These are phyloP conservation scores for Agrotis exclamationis DNA, from an alignment of 2,888 invertebrate species.

Conservation along the genomic window DNA sequence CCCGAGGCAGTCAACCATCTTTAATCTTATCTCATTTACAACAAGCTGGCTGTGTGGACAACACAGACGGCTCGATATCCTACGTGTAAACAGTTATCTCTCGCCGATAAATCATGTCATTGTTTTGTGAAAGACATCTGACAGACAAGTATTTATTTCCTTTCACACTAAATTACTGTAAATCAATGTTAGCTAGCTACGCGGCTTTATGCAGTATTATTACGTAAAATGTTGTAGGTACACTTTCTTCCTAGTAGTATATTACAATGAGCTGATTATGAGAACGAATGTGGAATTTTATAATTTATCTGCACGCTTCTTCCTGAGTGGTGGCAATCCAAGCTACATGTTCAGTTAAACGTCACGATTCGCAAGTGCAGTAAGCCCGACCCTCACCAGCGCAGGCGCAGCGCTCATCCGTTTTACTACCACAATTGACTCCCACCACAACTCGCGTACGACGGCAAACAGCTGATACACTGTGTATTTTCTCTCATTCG, in stretches of 20 bases:
- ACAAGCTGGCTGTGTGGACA: conserved; percentile 52
- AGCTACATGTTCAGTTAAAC: conserved; percentile 25
- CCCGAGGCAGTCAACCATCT: conserved; percentile 34
- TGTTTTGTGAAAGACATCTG: conserved; percentile 73
- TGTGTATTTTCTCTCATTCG: conserved; percentile 51
- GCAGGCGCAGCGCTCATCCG: conserved; percentile 28
- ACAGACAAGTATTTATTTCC: conserved; percentile 74
- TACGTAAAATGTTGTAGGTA: conserved; percentile 52
- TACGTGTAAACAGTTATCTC: conserved; percentile 72
- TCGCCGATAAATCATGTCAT: conserved; percentile 74
- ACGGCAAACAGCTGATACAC: conserved; percentile 56
- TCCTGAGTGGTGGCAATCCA: conserved; percentile 32
- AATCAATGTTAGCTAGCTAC: conserved; percentile 53
- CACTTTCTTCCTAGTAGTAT: conserved; percentile 47
- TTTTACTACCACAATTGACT: conserved; percentile 50
- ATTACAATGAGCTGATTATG: conserved; percentile 52
- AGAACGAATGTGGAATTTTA: conserved; percentile 48
- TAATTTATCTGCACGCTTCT: conserved; percentile 46
- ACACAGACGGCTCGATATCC: conserved; percentile 62
- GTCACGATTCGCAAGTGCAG: conserved; percentile 23
- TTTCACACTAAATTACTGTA: conserved; percentile 67
- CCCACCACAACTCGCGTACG: conserved; percentile 35
- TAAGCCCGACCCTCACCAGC: conserved; percentile 14
- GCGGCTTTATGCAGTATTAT: conserved; percentile 44
- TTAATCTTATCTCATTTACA: conserved; percentile 61